These are phyloP conservation scores for Apocheima hispidaria DNA, from an alignment of 2,888 invertebrate genomes.

Conservation along the genomic window DNA sequence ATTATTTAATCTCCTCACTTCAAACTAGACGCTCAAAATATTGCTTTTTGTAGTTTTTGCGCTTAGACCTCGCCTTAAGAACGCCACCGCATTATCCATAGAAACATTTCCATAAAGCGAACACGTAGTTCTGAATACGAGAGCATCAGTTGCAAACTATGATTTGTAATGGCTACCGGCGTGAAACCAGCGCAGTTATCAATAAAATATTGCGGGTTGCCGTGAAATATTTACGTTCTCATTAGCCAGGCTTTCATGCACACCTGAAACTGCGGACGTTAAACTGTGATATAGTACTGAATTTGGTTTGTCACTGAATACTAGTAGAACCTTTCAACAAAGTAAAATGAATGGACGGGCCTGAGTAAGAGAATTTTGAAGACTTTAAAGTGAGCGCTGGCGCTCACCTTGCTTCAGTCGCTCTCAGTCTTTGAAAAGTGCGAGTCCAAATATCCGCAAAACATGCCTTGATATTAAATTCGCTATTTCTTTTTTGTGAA, in stretches of 20 bases:
- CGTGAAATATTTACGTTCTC: conserved; percentile 74
- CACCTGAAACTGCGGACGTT: conserved; percentile 39
- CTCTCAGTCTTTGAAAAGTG: no score
- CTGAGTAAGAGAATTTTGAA: no score
- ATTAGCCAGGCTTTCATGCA: conserved; percentile 58
- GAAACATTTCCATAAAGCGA: conserved; percentile 27
- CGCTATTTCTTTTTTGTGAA: no score
- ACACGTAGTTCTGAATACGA: conserved; percentile 36
- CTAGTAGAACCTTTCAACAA: not conserved
- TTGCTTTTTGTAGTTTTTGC: not conserved
- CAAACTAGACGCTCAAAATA: not conserved
- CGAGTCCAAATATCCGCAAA: no score
- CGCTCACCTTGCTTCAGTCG: no score
- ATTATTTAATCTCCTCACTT: no score
- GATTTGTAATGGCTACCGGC: conserved; percentile 42
- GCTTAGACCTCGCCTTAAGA: not conserved
- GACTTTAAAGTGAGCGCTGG: no score
- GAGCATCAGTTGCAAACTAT: conserved; percentile 48
- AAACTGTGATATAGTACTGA: conserved; percentile 38
- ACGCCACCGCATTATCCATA: conserved; percentile 2
- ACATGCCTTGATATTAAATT: no score
- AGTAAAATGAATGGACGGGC: no score
- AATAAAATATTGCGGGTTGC: conserved; percentile 66
- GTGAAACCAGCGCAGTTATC: conserved; percentile 54
- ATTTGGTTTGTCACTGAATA: conserved; percentile 14